A percentile compares a stretch with the other conserved stretches of the same genome.
Conservation (phyloP, 2,113 vertebrate species). For the Xiphorhynchus elegans region DNA sequence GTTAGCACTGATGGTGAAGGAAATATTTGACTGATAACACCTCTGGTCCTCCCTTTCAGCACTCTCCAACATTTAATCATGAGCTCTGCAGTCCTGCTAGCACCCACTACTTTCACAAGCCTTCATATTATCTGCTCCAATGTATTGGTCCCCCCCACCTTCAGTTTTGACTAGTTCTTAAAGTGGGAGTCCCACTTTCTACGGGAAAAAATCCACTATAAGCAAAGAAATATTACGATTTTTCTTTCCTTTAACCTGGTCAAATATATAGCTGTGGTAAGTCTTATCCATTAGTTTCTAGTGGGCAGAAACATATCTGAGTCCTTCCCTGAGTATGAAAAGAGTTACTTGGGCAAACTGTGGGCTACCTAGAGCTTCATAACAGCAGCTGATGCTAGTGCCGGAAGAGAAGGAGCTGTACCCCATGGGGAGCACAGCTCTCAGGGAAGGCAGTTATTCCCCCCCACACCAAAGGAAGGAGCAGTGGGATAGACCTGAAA, state of each 20-base stretch:
- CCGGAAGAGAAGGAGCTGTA: not conserved
- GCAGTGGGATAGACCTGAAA: not conserved
- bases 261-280: not conserved
- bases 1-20: not conserved
- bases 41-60: not conserved
- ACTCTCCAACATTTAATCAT: not conserved
- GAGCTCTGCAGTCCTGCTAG: not conserved
- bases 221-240: not conserved
- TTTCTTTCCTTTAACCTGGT: not conserved
- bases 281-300: not conserved
- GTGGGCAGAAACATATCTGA: accelerated
- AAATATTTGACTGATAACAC: not conserved
- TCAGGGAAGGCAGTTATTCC: not conserved
- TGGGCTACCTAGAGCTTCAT: not conserved
- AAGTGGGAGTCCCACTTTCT: not conserved
- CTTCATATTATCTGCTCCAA: not conserved
- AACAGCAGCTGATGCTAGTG: not conserved
- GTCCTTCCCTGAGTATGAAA: not conserved
- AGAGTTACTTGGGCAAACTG: not conserved
- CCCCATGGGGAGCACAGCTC: not conserved
- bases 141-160: not conserved
- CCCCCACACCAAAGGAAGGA: not conserved
- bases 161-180: not conserved
- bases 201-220: not conserved
- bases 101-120: not conserved